Conservation (phyloP, 2,797 vertebrate species). For the Mareca strepera region DNA sequence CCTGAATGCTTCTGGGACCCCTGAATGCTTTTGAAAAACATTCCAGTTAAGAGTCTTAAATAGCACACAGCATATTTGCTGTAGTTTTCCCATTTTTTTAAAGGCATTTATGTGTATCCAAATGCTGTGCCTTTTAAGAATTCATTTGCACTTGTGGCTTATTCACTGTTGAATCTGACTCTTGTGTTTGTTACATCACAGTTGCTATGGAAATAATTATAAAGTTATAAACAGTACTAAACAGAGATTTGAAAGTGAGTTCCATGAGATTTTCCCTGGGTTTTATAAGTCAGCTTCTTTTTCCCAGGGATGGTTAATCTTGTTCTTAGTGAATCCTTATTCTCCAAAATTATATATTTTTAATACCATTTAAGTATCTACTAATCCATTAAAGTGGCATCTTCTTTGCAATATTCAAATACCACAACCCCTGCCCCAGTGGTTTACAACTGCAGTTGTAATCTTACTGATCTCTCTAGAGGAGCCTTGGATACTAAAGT, state of each 20-base stretch:
- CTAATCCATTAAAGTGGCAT: neutral
- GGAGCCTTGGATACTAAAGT: neutral
- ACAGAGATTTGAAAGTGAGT: neutral
- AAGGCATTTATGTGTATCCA: slow-evolving; percentile 7
- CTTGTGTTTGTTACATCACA: neutral
- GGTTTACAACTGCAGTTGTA: neutral
- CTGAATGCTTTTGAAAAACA: neutral
- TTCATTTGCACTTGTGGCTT: neutral
- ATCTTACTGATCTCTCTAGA: neutral
- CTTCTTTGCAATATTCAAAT: neutral
- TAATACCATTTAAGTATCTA: neutral
- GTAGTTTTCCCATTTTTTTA: neutral
- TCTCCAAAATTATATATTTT: neutral
- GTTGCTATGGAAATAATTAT: slow-evolving; percentile 40
- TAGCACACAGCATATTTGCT: neutral
- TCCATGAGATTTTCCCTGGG: slow-evolving; percentile 2
- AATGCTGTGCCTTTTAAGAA: neutral
- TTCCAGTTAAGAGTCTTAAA: neutral
- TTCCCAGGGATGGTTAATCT: neutral
- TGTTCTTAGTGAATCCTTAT: neutral
- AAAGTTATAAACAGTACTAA: slow-evolving; percentile 9
- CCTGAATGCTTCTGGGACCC: neutral
- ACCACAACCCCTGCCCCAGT: neutral
- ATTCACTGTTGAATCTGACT: neutral
- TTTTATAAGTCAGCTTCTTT: neutral